Percentiles rank a stretch among this genome's conserved stretches.
These are phyloP conservation scores for Drosophila pegasa DNA, from an alignment of 2,888 invertebrate species.

Conservation along the genomic window DNA sequence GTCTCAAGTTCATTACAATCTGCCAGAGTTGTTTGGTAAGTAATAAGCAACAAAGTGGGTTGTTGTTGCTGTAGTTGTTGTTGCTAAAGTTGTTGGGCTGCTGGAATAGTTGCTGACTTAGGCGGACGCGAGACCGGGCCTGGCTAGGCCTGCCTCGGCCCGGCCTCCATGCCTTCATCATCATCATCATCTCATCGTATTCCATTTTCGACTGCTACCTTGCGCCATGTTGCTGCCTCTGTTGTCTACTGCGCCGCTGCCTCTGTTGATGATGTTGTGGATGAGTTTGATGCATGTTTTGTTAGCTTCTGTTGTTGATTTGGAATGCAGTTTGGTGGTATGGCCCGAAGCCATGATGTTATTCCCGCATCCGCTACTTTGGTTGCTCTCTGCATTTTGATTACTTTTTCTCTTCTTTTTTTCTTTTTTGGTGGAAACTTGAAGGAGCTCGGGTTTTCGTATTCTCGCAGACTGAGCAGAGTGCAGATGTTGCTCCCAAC, in stretches of 20 bases:
- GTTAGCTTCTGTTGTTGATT: slow-evolving; percentile 82
- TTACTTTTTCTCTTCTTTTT: slow-evolving; percentile 52
- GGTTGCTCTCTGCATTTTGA: slow-evolving; percentile 66
- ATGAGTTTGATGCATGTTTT: slow-evolving; percentile 77
- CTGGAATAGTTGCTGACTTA: slow-evolving; percentile 49
- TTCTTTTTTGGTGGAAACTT: slow-evolving; percentile 44
- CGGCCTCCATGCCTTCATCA: slow-evolving; percentile 40
- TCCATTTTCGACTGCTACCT: slow-evolving; percentile 73
- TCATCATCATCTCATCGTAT: slow-evolving; percentile 47
- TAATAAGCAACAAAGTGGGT: slow-evolving; percentile 65
- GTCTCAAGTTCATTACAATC: slow-evolving; percentile 76
- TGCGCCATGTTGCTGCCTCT: slow-evolving; percentile 46
- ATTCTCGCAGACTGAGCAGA: slow-evolving; percentile 12
- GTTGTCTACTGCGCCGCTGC: slow-evolving; percentile 31
- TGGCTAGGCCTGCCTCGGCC: slow-evolving; percentile 10
- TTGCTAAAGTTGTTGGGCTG: slow-evolving; percentile 58
- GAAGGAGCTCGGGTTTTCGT: slow-evolving; percentile 16
- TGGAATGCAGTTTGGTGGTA: slow-evolving; percentile 76
- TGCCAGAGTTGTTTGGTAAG: slow-evolving; percentile 74
- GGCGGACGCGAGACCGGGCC: slow-evolving; percentile 25
- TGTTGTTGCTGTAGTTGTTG: slow-evolving; percentile 23
- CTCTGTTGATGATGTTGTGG: slow-evolving; percentile 72
- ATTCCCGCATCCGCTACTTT: slow-evolving; percentile 59
- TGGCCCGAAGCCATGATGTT: slow-evolving; percentile 54
- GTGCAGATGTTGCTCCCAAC: slow-evolving; percentile 4